These are phyloP conservation scores for Buceros bicornis DNA, from an alignment of 2,797 vertebrate genomes.

Conservation along the genomic window DNA sequence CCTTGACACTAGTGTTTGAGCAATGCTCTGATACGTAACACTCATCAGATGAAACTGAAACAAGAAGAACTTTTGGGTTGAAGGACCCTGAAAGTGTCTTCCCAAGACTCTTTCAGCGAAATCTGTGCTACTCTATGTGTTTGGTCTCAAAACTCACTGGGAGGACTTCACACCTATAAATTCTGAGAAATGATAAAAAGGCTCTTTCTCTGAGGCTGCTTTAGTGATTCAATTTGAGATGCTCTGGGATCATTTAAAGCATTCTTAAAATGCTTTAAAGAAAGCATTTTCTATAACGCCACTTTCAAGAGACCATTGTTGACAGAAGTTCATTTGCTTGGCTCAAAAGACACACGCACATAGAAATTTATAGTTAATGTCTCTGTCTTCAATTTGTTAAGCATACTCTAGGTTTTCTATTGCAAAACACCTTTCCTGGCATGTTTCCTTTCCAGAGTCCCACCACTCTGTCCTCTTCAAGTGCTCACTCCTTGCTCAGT, in stretches of 20 bases:
- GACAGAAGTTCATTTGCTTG: neutral
- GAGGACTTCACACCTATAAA: neutral
- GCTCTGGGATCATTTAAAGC: neutral
- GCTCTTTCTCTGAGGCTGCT: neutral
- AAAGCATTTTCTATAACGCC: neutral
- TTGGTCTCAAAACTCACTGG: neutral
- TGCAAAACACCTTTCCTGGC: neutral
- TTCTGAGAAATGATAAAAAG: neutral
- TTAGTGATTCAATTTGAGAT: neutral
- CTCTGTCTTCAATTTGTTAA: neutral
- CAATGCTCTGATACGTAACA: neutral
- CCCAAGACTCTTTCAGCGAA: neutral
- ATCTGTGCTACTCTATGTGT: rapidly evolving
- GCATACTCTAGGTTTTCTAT: neutral
- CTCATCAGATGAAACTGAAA: neutral
- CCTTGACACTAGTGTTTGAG: neutral
- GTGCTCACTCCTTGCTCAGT: neutral
- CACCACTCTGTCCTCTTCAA: neutral
- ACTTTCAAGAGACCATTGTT: neutral
- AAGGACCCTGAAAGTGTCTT: neutral
- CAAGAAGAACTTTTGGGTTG: neutral
- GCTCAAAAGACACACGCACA: neutral
- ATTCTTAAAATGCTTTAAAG: no score
- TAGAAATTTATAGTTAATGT: neutral
- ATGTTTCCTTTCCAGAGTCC: neutral